Evolutionary conservation across 2,797 vertebrate genomes (phyloP).

Genomic region (Vespertilio murinus): DNA sequence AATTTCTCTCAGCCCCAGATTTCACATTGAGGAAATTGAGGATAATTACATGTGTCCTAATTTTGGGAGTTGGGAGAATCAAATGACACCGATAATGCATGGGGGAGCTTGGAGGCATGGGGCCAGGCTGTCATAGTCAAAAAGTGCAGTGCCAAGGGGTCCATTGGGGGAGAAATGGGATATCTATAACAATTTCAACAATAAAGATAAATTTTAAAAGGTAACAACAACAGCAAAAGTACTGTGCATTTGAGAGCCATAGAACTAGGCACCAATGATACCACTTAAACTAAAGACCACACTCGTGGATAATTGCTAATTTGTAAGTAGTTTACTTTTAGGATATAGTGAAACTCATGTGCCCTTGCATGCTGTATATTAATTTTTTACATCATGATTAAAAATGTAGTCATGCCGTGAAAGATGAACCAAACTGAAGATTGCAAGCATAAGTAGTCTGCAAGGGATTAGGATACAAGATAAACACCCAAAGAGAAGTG

Average conservation of each 20-base stretch:
- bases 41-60: conserved; percentile 43
- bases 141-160: neutral
- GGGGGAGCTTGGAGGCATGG: neutral
- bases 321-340: conserved; percentile 22
- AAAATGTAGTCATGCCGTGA: conserved; percentile 29
- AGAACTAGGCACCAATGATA: neutral
- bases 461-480: neutral
- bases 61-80: conserved; percentile 2
- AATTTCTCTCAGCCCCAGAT: conserved; percentile 34
- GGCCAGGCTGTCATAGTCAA: neutral
- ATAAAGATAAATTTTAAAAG: too few species aligned
- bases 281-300: neutral
- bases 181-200: too few species aligned
- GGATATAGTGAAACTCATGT: neutral
- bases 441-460: neutral
- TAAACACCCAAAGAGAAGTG: neutral
- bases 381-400: conserved; percentile 34
- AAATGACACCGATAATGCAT: neutral
- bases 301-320: neutral
- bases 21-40: conserved; percentile 14
- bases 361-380: neutral
- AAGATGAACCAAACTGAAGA: conserved; percentile 48
- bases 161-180: too few species aligned
- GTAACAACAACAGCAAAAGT: neutral
- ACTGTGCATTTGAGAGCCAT: rapidly evolving